Conservation (phyloP, 2,113 vertebrate species). For the Lagopus muta region DNA sequence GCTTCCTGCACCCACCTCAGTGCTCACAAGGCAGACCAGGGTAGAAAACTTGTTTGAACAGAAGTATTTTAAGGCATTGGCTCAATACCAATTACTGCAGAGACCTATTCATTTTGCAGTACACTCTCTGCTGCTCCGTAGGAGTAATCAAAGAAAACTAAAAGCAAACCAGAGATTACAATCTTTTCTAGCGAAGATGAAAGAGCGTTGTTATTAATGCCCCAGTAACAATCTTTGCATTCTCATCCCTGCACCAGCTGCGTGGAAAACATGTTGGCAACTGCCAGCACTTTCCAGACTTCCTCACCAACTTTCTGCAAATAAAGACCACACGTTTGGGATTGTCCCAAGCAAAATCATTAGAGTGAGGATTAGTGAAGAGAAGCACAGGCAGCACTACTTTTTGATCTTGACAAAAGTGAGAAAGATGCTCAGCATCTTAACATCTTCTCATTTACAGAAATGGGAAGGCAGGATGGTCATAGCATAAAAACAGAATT, state of each 20-base stretch:
- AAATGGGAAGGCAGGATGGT: not conserved
- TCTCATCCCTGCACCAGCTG: conserved; percentile 32
- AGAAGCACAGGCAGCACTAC: not conserved
- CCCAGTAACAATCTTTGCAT: conserved; percentile 7
- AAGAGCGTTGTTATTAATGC: conserved; percentile 54
- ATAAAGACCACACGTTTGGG: not conserved
- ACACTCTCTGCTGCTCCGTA: conserved; percentile 21
- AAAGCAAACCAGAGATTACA: conserved; percentile 59
- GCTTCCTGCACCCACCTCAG: not conserved
- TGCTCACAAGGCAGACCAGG: conserved; percentile 2
- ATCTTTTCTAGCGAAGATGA: conserved; percentile 60
- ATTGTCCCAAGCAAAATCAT: not conserved
- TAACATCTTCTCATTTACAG: not conserved
- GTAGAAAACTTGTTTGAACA: conserved; percentile 57
- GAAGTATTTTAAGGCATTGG: conserved; percentile 57
- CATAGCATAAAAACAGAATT: not conserved
- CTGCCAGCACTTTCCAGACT: not conserved
- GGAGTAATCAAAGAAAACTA: conserved; percentile 60
- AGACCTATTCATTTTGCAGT: conserved; percentile 43
- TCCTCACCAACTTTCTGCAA: not conserved
- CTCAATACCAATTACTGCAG: conserved; percentile 46
- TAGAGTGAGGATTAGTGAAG: not conserved
- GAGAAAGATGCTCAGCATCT: not conserved
- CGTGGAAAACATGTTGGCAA: not conserved
- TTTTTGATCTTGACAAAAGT: not conserved